Conservation (phyloP, 1,140 invertebrate genomes). For the Luehdorfia chinensis region DNA sequence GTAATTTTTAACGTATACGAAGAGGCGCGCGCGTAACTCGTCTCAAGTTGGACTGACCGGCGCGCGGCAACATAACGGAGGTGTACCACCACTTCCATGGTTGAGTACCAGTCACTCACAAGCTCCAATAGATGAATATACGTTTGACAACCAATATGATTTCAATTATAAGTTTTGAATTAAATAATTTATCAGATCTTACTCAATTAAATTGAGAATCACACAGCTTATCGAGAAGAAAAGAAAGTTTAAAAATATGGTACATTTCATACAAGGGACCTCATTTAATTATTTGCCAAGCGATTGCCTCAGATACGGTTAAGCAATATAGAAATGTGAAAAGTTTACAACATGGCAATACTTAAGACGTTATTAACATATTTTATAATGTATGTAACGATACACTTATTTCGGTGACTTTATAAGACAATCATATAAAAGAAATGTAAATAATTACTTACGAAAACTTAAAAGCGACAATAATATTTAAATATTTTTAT, state of each 20-base stretch:
- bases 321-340: conserved; percentile 3
- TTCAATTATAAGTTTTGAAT: not conserved
- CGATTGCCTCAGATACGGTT: not conserved
- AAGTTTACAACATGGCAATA: not conserved
- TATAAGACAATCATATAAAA: too few relatives aligned
- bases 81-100: conserved; percentile 7
- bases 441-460: too few relatives aligned
- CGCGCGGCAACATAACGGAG: conserved; percentile 12
- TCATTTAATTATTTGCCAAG: not conserved
- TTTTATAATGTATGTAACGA: too few relatives aligned
- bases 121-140: not conserved
- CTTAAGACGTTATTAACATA: not conserved
- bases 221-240: not conserved
- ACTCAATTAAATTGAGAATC: not conserved
- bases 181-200: not conserved
- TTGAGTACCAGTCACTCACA: not conserved
- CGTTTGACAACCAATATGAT: not conserved
- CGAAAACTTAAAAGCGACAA: too few relatives aligned
- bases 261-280: not conserved
- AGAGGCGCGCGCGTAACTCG: not conserved
- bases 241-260: not conserved
- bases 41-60: conserved; percentile 5
- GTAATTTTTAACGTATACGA: not conserved
- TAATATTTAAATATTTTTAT: too few relatives aligned
- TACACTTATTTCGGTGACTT: too few relatives aligned